Conservation (phyloP, 2,113 vertebrate genomes). For the Tapirus terrestris region DNA sequence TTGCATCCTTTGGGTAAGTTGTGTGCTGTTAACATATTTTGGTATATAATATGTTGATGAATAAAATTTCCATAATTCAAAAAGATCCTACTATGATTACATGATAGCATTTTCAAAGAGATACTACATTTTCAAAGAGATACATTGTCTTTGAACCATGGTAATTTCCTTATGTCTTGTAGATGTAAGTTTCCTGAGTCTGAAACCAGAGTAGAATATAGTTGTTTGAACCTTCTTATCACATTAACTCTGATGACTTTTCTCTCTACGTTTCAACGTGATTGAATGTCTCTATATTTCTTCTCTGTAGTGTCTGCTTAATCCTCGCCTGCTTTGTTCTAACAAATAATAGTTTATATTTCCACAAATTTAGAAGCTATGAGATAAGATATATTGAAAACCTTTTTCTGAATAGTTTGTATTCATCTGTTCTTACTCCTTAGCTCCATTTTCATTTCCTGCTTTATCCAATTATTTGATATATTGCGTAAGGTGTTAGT, state of each 20-base stretch:
- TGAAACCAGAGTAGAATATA: neutral
- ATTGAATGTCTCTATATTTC: neutral
- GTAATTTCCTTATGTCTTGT: conserved; percentile 30
- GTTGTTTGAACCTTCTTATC: neutral
- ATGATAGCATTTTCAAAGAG: neutral
- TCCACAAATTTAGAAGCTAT: neutral
- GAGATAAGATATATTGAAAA: neutral
- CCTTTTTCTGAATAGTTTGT: neutral
- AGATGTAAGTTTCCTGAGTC: neutral
- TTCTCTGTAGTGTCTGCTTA: neutral
- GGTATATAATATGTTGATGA: neutral
- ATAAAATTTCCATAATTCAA: neutral
- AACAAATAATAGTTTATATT: neutral
- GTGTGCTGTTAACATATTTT: neutral
- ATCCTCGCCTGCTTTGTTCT: neutral
- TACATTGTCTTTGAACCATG: neutral
- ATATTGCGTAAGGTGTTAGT: neutral
- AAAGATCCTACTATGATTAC: neutral
- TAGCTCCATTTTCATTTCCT: neutral
- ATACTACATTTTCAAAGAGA: neutral
- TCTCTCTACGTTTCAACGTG: neutral
- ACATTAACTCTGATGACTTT: neutral
- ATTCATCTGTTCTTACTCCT: neutral
- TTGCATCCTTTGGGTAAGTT: neutral
- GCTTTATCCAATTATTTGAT: neutral